These are phyloP conservation scores for Rhinoderma darwinii DNA, from an alignment of 2,113 vertebrate genomes.

Conservation along the genomic window DNA sequence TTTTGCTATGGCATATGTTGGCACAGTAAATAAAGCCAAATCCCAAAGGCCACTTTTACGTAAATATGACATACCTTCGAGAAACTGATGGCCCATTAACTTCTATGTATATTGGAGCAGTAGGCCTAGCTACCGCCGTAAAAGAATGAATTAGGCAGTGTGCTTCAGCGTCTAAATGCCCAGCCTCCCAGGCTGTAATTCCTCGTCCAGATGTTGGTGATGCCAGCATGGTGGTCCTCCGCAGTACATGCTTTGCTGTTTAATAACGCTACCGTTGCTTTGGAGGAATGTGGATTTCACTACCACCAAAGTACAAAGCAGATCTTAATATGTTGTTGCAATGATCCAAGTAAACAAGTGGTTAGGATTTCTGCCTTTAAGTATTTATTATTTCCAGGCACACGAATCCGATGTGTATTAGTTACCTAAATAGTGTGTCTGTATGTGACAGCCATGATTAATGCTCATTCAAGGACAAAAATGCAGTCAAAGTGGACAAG, in stretches of 20 bases:
- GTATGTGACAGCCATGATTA: background rate
- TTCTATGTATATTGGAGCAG: constrained; percentile 24
- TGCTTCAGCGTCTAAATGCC: constrained; percentile 15
- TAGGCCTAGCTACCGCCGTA: background rate
- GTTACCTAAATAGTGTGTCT: background rate
- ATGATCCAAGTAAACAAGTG: background rate
- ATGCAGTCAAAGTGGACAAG: background rate
- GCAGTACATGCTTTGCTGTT: background rate
- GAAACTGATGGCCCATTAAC: constrained; percentile 28
- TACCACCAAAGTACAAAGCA: background rate
- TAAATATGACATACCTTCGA: constrained; percentile 23
- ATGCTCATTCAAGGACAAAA: background rate
- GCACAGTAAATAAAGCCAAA: constrained; percentile 24
- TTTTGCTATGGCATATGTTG: background rate
- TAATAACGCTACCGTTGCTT: background rate
- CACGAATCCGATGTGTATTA: background rate
- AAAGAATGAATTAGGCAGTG: constrained; percentile 47
- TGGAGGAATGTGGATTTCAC: background rate
- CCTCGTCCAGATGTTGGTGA: constrained; percentile 46
- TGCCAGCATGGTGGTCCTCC: constrained; percentile 42
- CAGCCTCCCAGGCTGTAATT: constrained; percentile 30
- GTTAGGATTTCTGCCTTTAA: background rate
- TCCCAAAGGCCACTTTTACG: constrained; percentile 15
- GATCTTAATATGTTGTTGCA: background rate
- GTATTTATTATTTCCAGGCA: background rate